These are phyloP conservation scores for Lepus americanus DNA, from an alignment of 2,113 vertebrate species.

Conservation along the genomic window DNA sequence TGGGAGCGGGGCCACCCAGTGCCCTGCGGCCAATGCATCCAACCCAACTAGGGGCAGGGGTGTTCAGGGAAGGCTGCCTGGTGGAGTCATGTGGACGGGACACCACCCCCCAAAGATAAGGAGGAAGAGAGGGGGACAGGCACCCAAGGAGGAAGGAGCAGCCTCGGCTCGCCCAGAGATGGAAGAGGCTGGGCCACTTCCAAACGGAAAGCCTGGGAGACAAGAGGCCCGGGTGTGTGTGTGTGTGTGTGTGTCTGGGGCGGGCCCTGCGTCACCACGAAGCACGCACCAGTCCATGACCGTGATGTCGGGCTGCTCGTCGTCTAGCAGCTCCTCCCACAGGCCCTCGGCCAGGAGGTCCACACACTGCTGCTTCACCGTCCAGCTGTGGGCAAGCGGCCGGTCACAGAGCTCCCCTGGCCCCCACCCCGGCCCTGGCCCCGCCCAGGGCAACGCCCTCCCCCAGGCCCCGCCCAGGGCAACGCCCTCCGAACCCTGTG, in stretches of 20 bases:
- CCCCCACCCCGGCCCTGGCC: too few relatives aligned
- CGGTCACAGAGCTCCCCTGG: fast-evolving
- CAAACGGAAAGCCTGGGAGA: background rate
- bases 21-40: too few relatives aligned
- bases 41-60: background rate
- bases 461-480: background rate
- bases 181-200: background rate
- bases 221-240: background rate
- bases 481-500: background rate
- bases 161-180: background rate
- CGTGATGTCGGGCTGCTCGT: conserved; percentile 90
- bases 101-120: background rate
- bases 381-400: conserved; percentile 88
- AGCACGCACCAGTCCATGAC: conserved; percentile 91
- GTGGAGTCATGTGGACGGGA: too few relatives aligned
- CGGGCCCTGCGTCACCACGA: background rate
- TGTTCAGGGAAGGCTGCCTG: background rate
- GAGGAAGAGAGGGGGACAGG: background rate
- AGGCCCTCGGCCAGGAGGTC: conserved; percentile 92
- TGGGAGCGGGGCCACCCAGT: too few relatives aligned
- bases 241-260: too few relatives aligned
- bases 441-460: fast-evolving
- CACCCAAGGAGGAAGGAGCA: background rate
- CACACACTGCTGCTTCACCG: conserved; percentile 91
- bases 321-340: conserved; percentile 92